Percentiles rank a stretch among this genome's conserved stretches.
Conservation (phyloP, 2,113 vertebrate species). For the Ramphastos sulfuratus region DNA sequence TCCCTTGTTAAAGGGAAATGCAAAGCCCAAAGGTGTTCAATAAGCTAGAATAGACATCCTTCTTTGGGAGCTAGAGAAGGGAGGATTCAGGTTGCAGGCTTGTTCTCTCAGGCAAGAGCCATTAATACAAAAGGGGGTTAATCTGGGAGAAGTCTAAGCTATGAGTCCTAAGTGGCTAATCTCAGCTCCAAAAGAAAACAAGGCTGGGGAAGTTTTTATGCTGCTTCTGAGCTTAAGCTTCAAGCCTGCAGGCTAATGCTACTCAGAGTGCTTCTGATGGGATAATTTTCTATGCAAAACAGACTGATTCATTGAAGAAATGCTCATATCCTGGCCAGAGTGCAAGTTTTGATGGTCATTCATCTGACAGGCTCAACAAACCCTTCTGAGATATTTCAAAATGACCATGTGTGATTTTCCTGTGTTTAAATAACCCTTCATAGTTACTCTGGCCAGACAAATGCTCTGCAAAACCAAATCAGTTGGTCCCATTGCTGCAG, state of each 20-base stretch:
- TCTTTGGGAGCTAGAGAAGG: background rate
- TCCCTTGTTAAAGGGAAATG: background rate
- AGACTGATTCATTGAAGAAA: slow-evolving; percentile 32
- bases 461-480: background rate
- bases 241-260: background rate
- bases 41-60: slow-evolving; percentile 4
- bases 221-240: background rate
- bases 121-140: slow-evolving; percentile 6
- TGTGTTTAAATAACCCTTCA: background rate
- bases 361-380: background rate
- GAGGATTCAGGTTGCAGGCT: background rate
- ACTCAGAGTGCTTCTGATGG: slow-evolving; percentile 21
- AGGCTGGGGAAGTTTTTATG: background rate
- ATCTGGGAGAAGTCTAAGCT: slow-evolving; percentile 27
- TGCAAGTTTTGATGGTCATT: background rate
- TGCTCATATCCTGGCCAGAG: background rate
- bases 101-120: slow-evolving; percentile 1
- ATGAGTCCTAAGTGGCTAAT: background rate
- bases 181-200: slow-evolving; percentile 48
- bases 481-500: background rate
- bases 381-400: slow-evolving; percentile 9
- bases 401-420: background rate
- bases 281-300: slow-evolving; percentile 48
- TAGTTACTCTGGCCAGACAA: background rate
- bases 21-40: background rate